These are phyloP conservation scores for Rutpela maculata DNA, from an alignment of 2,888 invertebrate genomes.

Conservation along the genomic window DNA sequence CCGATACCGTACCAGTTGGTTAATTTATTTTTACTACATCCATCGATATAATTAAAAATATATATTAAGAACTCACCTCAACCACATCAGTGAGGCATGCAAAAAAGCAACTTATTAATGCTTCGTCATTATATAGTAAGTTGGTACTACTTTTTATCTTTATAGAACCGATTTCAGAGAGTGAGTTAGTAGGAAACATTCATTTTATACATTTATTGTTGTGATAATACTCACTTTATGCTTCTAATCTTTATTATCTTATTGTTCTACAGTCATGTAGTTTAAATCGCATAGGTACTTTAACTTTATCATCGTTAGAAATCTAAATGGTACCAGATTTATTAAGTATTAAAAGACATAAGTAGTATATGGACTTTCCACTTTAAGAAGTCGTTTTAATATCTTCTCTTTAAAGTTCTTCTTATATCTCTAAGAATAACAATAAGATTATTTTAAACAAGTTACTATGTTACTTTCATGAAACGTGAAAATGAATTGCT, in stretches of 20 bases:
- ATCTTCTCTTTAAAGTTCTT: constrained; percentile 59
- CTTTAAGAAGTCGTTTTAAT: constrained; percentile 51
- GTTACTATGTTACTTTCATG: not conserved
- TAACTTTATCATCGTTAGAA: constrained; percentile 33
- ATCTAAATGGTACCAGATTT: constrained; percentile 21
- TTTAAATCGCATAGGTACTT: constrained; percentile 11
- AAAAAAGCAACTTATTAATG: constrained; percentile 56
- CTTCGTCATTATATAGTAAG: constrained; percentile 36
- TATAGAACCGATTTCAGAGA: not conserved
- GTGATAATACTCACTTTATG: constrained; percentile 40
- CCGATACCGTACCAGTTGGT: not conserved
- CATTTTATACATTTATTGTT: constrained; percentile 29
- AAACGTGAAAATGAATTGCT: constrained; percentile 15
- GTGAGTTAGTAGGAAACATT: constrained; percentile 33
- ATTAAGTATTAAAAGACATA: constrained; percentile 15
- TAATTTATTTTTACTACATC: not conserved
- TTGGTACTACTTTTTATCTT: constrained; percentile 49
- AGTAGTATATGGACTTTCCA: constrained; percentile 26
- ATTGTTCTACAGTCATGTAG: constrained; percentile 33
- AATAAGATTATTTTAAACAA: constrained; percentile 36
- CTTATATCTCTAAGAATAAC: constrained; percentile 59
- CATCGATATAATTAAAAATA: not conserved
- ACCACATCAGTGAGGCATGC: constrained; percentile 61
- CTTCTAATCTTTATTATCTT: constrained; percentile 38
- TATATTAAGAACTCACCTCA: constrained; percentile 56